phyloP scores from a whole-genome alignment of 1,140 invertebrate genomes.

The Physella acuta region DNA sequence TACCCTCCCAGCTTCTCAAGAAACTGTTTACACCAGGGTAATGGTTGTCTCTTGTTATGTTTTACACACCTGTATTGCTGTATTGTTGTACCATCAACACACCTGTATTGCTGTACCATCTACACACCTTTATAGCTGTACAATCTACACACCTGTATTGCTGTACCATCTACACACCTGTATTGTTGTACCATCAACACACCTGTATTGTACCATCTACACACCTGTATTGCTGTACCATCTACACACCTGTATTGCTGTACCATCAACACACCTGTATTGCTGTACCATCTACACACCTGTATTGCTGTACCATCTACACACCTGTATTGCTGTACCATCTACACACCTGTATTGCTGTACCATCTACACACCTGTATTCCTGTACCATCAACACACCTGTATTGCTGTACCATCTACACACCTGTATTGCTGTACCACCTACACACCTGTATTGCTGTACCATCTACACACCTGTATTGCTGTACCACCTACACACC shows the following conservation, averaged over 20 bases:
- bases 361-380: background rate
- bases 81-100: background rate
- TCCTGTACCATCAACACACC: slow-evolving; percentile 53
- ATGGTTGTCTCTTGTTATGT: background rate
- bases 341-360: too few species aligned
- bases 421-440: background rate
- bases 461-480: background rate
- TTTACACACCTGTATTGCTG: background rate
- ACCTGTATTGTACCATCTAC: too few species aligned
- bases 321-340: background rate
- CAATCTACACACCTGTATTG: too few species aligned
- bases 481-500: slow-evolving; percentile 61
- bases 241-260: too few species aligned
- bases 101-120: background rate
- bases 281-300: slow-evolving; percentile 53
- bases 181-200: slow-evolving; percentile 51
- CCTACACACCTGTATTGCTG: too few species aligned
- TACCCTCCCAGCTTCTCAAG: slow-evolving; percentile 81
- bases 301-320: too few species aligned
- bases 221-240: background rate
- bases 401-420: too few species aligned
- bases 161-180: background rate
- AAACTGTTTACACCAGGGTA: slow-evolving; percentile 75
- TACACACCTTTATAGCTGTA: background rate
- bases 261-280: background rate